These are phyloP conservation scores for Penaeus vannamei DNA, from an alignment of 1,140 invertebrate species.

Conservation along the genomic window DNA sequence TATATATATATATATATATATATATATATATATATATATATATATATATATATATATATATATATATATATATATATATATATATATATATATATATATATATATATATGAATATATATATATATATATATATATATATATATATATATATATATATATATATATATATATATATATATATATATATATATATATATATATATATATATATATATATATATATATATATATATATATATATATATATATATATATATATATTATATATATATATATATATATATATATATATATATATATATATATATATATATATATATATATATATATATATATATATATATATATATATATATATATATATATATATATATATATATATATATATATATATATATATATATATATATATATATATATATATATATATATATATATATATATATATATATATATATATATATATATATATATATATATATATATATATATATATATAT, in stretches of 20 bases:
- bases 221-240: constrained; percentile 9
- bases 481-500: constrained; percentile 22
- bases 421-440: not conserved
- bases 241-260: constrained; percentile 30
- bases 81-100: not conserved
- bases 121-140: not conserved
- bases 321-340: not conserved
- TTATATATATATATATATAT: not conserved
- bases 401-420: not conserved
- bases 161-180: constrained; percentile 16
- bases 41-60: too few relatives aligned
- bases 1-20: too few relatives aligned
- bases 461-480: constrained; percentile 27
- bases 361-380: constrained; percentile 7
- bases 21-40: too few relatives aligned
- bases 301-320: constrained; percentile 23
- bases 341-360: constrained; percentile 19
- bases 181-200: constrained; percentile 27
- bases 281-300: not conserved
- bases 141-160: not conserved
- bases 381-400: constrained; percentile 9
- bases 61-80: too few relatives aligned
- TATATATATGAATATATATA: not conserved
- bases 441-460: constrained; percentile 16
- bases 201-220: not conserved